These are phyloP conservation scores for Nemopilema nomurai DNA, from an alignment of 30 jellyfish, hydroid and myxozoan species.

Conservation along the genomic window DNA sequence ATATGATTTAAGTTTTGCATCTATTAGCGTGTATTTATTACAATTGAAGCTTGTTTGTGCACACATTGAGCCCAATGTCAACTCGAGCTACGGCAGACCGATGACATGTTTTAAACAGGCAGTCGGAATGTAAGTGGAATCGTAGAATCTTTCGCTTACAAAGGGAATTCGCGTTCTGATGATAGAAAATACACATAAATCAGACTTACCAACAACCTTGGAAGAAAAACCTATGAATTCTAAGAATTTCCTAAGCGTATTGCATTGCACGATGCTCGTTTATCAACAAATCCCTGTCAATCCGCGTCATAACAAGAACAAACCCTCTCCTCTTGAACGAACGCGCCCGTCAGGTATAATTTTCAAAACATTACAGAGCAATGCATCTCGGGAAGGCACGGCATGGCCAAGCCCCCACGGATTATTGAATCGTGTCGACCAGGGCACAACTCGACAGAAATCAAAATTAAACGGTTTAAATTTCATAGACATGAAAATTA, in stretches of 20 bases:
- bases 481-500: too few relatives aligned
- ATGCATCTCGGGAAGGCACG: conserved; percentile 33
- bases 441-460: too few relatives aligned
- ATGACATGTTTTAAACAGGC: not conserved
- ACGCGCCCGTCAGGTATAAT: conserved; percentile 47
- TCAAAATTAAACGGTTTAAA: too few relatives aligned
- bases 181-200: not conserved
- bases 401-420: conserved; percentile 28
- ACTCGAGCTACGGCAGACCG: not conserved
- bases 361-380: conserved; percentile 43
- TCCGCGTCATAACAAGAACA: not conserved
- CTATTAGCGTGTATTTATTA: too few relatives aligned
- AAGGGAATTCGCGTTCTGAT: not conserved
- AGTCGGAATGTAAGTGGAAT: not conserved
- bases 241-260: not conserved
- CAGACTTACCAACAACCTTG: not conserved
- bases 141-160: not conserved
- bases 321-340: conserved; percentile 37
- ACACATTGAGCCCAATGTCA: not conserved
- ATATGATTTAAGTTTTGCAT: too few relatives aligned
- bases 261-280: not conserved
- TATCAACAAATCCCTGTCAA: not conserved
- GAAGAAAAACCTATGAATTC: not conserved
- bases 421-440: too few relatives aligned
- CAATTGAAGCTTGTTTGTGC: too few relatives aligned